A percentile compares a stretch with the other conserved stretches of the same genome.
Conservation (phyloP, 2,888 invertebrate species). For the Malthinus seriepunctatus region DNA sequence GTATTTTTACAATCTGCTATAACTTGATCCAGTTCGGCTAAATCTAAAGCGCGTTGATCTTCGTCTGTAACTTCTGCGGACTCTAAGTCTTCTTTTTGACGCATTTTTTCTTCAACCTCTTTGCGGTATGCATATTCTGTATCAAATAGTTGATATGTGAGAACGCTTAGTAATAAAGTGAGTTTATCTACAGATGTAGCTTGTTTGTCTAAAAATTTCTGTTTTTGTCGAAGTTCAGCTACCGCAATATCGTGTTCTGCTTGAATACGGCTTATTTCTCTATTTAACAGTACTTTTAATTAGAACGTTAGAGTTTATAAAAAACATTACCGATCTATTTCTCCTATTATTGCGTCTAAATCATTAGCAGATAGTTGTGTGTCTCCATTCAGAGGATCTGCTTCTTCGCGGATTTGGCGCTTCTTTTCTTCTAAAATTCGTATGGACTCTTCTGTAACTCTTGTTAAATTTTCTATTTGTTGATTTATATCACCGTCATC, state of each 20-base stretch:
- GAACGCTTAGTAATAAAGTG: constrained; percentile 40
- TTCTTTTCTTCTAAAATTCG: constrained; percentile 31
- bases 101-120: constrained; percentile 38
- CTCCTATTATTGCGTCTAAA: constrained; percentile 26
- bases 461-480: constrained; percentile 25
- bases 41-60: constrained; percentile 13
- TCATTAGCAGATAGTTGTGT: constrained; percentile 27
- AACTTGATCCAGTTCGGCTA: constrained; percentile 38
- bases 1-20: constrained; percentile 39
- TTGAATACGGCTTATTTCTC: constrained; percentile 33
- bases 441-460: constrained; percentile 26
- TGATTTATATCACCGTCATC: constrained; percentile 24
- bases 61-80: constrained; percentile 23
- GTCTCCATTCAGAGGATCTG: constrained; percentile 17
- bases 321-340: constrained; percentile 29
- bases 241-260: constrained; percentile 31
- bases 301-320: too few species aligned
- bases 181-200: constrained; percentile 38
- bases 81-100: constrained; percentile 33
- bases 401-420: constrained; percentile 18
- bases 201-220: constrained; percentile 20
- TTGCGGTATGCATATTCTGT: constrained; percentile 39
- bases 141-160: constrained; percentile 45
- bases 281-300: neutral
- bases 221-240: constrained; percentile 27